Base-by-base conservation (phyloP, 2,113 vertebrate species). In the Engystomops pustulosus region DNA sequence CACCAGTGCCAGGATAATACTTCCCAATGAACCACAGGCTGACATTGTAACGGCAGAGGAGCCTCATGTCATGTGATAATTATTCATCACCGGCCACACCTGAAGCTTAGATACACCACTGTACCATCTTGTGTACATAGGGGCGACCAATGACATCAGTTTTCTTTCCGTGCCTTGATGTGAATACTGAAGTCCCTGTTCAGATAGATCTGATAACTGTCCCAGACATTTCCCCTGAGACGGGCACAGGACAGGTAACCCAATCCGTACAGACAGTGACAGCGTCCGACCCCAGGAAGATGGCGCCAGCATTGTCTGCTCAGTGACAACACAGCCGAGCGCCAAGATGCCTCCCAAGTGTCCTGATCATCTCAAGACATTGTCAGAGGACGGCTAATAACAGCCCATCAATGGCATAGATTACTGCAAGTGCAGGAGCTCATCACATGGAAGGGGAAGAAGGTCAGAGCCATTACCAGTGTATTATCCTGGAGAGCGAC, bases 281-380 rank as follows among this genome's bases (percentile, higher is more conserved):
- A 79, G 34, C 32, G 71, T 74, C 34, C 67, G 5, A 38, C 27
- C 14, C 25, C 4, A 25, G 15, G 17, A 41, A 34, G 34, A 38
- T 44, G 55, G 77, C 55, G 77, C 77, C 77, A 79, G 23, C 25
- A 44, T 65, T 79, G 58, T 79, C 34, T 45, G 55, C 4, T 58
- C 53, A 38, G 47, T 65, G 17, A 67, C 62, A 17, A 67, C 11
- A 25, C 17, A 1, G 62, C 62, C 36, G 30, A 36, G 9, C 17
- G 30, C 62, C 62, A 67, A 15, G 30, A 27, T 2, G 27, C 60
- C 60, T 15, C 25, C 3, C 4, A 30, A 30, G 15, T 15, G 27
- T 27, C 62, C 62, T 34, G 25, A 62, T 4, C 58, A 9, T 62
- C 25, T 20, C 30, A 9, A 8, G 17, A 36, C 14, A 34, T 32